Evolutionary conservation across 2,113 vertebrate genomes (phyloP), one percentile per base, ranked within the genome.

Genomic region (Theristicus caerulescens): DNA sequence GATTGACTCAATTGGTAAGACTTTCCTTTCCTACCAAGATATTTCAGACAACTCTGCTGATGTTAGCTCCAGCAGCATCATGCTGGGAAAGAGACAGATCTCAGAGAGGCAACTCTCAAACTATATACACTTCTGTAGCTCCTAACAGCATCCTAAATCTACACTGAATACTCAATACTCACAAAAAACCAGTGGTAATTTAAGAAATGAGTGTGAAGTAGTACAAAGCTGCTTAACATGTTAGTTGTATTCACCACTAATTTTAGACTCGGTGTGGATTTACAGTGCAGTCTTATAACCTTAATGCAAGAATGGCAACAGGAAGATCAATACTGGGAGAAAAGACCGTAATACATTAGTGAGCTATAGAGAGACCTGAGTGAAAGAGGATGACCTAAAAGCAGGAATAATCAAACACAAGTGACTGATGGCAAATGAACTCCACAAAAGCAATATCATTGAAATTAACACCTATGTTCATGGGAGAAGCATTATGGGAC

Each of bases 241-340:
- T 44, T 59, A 27, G 29, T 32, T 90, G 22, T 47, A 34, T 89
- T 89, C 65, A 51, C 21, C 16, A 52, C 65, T 76, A 73, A 66
- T 83, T 93, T 93, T 70, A 86, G 36, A 51, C 51, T 74, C 16
- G 1, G 7, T 71, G 26, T 73, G n/a, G 67, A 34, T 88, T 90
- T 90, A 67, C 12, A 55, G 29, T 27, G 16, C 26, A 66, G 55
- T 34, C 42, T 80, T 47, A 54, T 70, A 95, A 91, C 57, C 55
- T 80, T 86, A 44, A 88, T 42, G 19, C 36, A 92, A 65, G 77
- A 85, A 54, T n/a, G 55, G 62, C 62, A 96, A 46, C 40, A 66
- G 51, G 36, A 94, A 80, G 58, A 90, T 91, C 92, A 87, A 90
- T 91, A 93, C 7, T 47, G 40, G 16, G n/a, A 90, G 79, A 93